These are phyloP conservation scores for Aspiorhynchus laticeps DNA, from an alignment of 2,113 vertebrate genomes.

Conservation along the genomic window DNA sequence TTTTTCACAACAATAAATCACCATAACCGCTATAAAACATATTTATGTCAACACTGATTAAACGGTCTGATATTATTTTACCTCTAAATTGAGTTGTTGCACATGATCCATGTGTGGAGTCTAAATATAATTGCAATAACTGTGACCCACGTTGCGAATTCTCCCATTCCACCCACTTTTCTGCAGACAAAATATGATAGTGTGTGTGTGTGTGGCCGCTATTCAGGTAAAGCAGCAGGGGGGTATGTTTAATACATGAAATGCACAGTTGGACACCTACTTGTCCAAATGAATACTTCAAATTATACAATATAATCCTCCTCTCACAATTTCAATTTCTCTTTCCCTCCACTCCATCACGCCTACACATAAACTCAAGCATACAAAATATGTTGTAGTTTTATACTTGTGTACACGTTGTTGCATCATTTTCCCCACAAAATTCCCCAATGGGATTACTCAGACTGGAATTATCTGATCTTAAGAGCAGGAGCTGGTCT, in stretches of 20 bases:
- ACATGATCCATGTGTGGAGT: background rate
- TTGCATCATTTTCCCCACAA: background rate
- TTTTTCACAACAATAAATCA: background rate
- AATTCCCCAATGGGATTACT: background rate
- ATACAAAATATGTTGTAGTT: constrained; percentile 28
- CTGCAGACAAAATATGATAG: background rate
- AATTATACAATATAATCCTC: constrained; percentile 42
- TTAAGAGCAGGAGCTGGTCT: constrained; percentile 3
- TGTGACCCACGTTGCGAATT: background rate
- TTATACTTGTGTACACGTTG: background rate
- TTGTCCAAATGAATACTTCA: constrained; percentile 40
- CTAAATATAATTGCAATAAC: constrained; percentile 5
- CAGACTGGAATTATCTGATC: background rate
- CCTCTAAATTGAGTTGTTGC: background rate
- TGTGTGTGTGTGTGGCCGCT: background rate
- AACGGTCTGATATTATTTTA: background rate
- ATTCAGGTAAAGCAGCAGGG: constrained; percentile 13
- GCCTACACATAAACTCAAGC: constrained; percentile 18
- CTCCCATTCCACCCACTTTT: background rate
- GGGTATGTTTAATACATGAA: constrained; percentile 36
- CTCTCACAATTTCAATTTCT: constrained; percentile 38
- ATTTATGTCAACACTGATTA: background rate
- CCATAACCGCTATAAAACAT: background rate
- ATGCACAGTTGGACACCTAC: constrained; percentile 17
- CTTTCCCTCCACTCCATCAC: constrained; percentile 38